phyloP scores from a whole-genome alignment of 2,888 invertebrate species.

The Tenthredo mesomela region DNA sequence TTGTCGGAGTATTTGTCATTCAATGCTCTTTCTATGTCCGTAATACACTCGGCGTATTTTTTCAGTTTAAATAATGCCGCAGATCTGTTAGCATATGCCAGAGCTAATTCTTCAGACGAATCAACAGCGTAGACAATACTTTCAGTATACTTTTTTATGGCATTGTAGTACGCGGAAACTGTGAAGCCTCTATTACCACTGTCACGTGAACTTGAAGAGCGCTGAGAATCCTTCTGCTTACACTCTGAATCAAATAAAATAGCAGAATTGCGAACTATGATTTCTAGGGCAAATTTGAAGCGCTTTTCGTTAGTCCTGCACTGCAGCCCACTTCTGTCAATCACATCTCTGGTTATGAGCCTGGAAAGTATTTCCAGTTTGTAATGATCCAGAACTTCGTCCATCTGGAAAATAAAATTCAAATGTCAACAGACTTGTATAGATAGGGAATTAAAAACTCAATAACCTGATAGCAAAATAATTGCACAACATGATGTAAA shows the following conservation, averaged over 20 bases:
- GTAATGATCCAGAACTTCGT: neutral
- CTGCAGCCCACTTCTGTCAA: conserved; percentile 70
- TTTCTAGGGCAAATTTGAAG: conserved; percentile 78
- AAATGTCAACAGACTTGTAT: neutral
- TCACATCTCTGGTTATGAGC: neutral
- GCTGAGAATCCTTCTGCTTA: conserved; percentile 78
- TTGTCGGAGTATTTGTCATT: conserved; percentile 81
- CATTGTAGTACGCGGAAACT: conserved; percentile 60
- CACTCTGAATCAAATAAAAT: conserved; percentile 76
- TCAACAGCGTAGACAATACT: conserved; percentile 83
- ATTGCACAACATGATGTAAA: neutral
- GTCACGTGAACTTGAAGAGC: conserved; percentile 80
- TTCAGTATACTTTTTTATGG: conserved; percentile 81
- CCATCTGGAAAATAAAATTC: conserved; percentile 1
- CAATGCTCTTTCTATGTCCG: conserved; percentile 83
- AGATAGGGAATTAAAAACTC: neutral
- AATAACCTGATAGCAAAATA: neutral
- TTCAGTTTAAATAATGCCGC: conserved; percentile 84
- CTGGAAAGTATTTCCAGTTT: neutral
- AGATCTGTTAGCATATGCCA: conserved; percentile 87
- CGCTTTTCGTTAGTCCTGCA: conserved; percentile 76
- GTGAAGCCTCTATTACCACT: conserved; percentile 81
- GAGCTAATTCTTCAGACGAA: conserved; percentile 80
- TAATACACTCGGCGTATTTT: conserved; percentile 82
- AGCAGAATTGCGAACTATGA: conserved; percentile 75